Base-by-base conservation (phyloP, 2,888 invertebrate genomes). In the Neria commutata region DNA sequence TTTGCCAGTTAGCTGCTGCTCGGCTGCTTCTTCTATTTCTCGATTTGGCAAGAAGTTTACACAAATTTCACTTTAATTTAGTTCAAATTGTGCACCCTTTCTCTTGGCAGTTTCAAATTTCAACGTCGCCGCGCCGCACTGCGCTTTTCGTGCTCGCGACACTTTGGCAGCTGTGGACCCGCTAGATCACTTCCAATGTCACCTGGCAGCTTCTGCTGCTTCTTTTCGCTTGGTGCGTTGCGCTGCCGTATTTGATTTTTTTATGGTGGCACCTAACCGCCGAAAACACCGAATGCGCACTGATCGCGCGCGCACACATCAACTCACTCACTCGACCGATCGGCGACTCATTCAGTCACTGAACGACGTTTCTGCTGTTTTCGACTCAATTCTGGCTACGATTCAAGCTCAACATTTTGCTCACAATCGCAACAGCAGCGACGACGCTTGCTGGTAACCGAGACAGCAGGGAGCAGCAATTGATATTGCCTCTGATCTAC, bases 361-460 rank as follows among this genome's bases (percentile, higher is more conserved):
- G n/a, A n/a, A n/a, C n/a, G n/a, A n/a, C 33, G 37, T 54, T 3
- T 46, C 33, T 40, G 21, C n/a, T n/a, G 50, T 16, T 34, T 50
- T 58, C 45, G 33, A 19, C 58, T 58, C 58, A 58, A 58, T 54
- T 50, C 48, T 58, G 53, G 48, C 33, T 54, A 46, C 10, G 45
- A 29, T 53, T 40, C 16, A 29, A 16, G 25, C 29, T 17, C 11
- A 14, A 33, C 19, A 5, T 34, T 51, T 51, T 51, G 23, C 34
- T 50, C 34, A 33, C 26, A 49, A 55, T 34, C 51, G 42, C 10
- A 42, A 17, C 48, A 21, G 21, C 21, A 33, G 11, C 4, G 17
- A 8, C 21, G 23, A 17, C 37, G 24, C 37, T 55, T 40, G 49
- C 37, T 17, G 29, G 25, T 17, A 24, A 16, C n/a, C n/a, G n/a